Evolutionary conservation across 2,113 vertebrate species (phyloP).

Genomic region (Bubo bubo): DNA sequence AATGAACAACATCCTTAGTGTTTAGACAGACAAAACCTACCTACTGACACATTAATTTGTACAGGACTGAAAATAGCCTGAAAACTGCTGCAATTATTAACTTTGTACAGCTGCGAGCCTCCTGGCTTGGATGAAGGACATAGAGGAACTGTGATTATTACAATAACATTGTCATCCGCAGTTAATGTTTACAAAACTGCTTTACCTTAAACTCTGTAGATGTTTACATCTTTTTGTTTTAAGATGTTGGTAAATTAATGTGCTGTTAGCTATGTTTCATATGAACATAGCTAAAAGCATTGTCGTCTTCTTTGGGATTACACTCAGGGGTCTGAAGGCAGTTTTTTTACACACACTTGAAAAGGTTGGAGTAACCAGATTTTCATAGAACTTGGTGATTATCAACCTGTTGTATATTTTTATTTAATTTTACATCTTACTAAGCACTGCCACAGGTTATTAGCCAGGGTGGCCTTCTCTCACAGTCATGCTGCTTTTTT

Average conservation of each 20-base stretch:
- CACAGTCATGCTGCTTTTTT: constrained; percentile 83
- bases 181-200: constrained; percentile 88
- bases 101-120: constrained; percentile 75
- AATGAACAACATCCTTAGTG: constrained; percentile 95
- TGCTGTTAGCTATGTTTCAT: constrained; percentile 73
- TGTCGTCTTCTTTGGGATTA: constrained; percentile 81
- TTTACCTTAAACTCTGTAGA: constrained; percentile 87
- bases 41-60: constrained; percentile 56
- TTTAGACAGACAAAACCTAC: constrained; percentile 79
- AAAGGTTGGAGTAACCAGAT: constrained; percentile 81
- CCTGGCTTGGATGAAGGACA: constrained; percentile 74
- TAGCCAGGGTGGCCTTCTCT: constrained; percentile 80
- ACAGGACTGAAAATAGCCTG: constrained; percentile 78
- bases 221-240: constrained; percentile 86
- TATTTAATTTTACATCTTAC: constrained; percentile 78
- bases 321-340: constrained; percentile 87
- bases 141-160: constrained; percentile 76
- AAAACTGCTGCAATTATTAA: constrained; percentile 81
- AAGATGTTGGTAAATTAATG: constrained; percentile 75
- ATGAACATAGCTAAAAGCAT: constrained; percentile 73
- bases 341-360: constrained; percentile 84
- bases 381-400: constrained; percentile 72
- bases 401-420: constrained; percentile 77
- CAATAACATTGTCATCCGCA: constrained; percentile 78
- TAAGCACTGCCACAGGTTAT: constrained; percentile 83